Evolutionary conservation across 2,113 vertebrate species (phyloP).

Genomic region (Morphnarchus princeps): DNA sequence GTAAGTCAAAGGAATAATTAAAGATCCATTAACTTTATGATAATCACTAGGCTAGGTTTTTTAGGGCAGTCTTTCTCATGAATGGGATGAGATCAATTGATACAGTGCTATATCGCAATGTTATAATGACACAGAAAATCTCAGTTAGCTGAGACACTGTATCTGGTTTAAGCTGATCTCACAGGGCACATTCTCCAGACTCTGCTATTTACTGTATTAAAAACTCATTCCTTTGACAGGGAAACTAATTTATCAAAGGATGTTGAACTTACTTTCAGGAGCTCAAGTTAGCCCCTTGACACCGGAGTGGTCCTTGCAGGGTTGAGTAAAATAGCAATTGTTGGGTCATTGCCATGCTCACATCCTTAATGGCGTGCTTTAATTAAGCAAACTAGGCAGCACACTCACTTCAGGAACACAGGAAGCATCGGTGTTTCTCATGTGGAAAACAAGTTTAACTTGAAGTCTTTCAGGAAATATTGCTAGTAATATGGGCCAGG

Average conservation of each 20-base stretch:
- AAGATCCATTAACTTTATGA: background rate
- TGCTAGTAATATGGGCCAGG: background rate
- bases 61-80: background rate
- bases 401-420: background rate
- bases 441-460: conserved; percentile 13
- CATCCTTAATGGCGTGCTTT: background rate
- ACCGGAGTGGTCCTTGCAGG: rapidly evolving
- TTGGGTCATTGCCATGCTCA: background rate
- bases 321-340: background rate
- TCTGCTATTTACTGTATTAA: background rate
- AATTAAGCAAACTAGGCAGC: background rate
- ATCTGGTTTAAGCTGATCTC: background rate
- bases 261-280: background rate
- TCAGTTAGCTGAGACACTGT: background rate
- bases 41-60: background rate
- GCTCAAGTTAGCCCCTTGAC: background rate
- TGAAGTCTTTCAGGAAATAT: conserved; percentile 6
- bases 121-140: background rate
- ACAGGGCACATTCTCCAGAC: background rate
- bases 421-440: background rate
- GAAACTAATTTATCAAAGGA: background rate
- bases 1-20: background rate
- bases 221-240: background rate
- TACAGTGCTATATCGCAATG: background rate
- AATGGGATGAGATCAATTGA: background rate